A percentile compares a stretch with the other conserved stretches of the same genome.
Conservation (phyloP, 1,140 invertebrate genomes). For the Aphis gossypii region DNA sequence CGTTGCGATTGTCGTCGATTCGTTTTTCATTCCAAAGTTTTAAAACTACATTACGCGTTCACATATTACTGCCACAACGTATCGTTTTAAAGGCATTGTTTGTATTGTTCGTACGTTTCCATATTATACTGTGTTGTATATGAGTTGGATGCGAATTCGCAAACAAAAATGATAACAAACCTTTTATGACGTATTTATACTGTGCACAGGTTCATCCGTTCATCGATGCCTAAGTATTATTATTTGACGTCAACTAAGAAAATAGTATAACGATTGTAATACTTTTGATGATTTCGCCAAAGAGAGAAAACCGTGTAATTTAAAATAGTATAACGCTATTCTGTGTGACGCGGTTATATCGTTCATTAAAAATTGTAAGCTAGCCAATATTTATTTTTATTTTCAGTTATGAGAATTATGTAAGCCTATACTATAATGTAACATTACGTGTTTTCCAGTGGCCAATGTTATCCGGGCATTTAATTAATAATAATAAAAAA, state of each 20-base stretch:
- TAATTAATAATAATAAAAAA: no score
- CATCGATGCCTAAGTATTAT: not conserved
- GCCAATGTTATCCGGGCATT: no score
- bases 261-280: not conserved
- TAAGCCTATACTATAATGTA: no score
- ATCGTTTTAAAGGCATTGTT: not conserved
- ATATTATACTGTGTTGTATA: not conserved
- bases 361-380: no score
- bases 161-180: not conserved
- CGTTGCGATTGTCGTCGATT: not conserved
- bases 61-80: not conserved
- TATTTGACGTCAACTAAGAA: not conserved
- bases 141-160: not conserved
- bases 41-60: conserved; percentile 2
- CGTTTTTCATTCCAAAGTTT: conserved; percentile 17
- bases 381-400: no score
- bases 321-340: not conserved
- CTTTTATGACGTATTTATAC: not conserved
- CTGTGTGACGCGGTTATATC: no score
- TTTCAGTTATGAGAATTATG: no score
- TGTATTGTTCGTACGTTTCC: not conserved
- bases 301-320: not conserved
- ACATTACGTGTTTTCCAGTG: no score
- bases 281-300: not conserved
- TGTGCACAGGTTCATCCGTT: not conserved